phyloP scores from a whole-genome alignment of 2,888 invertebrate species.

The Lepidochrysops patricia region DNA sequence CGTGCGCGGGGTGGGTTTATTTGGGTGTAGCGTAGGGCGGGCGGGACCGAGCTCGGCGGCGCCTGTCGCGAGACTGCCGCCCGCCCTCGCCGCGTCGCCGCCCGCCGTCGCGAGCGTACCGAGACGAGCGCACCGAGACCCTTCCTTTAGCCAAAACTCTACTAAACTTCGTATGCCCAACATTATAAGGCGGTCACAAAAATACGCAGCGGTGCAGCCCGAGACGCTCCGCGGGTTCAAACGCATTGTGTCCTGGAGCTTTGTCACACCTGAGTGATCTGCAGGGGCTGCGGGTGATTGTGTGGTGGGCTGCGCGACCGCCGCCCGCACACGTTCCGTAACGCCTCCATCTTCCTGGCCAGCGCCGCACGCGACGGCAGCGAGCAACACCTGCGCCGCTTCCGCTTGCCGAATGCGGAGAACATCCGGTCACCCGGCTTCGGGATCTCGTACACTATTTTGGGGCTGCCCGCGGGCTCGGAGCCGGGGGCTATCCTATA shows the following conservation, averaged over 20 bases:
- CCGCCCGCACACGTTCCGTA: conserved; percentile 39
- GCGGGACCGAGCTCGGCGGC: conserved; percentile 58
- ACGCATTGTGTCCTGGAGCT: neutral
- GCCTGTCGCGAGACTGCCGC: conserved; percentile 66
- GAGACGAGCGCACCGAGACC: conserved; percentile 66
- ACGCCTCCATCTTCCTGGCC: conserved; percentile 38
- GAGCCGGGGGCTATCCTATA: conserved; percentile 53
- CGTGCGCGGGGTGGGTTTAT: conserved; percentile 51
- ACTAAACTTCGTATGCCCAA: conserved; percentile 53
- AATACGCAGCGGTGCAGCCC: conserved; percentile 18
- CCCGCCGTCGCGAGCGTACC: conserved; percentile 52
- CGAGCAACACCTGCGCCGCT: conserved; percentile 44
- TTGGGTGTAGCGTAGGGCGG: conserved; percentile 22
- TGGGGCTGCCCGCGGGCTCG: conserved; percentile 56
- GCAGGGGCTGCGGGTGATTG: conserved; percentile 47
- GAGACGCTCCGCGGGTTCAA: neutral
- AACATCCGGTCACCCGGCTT: conserved; percentile 65
- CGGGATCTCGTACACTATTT: conserved; percentile 58
- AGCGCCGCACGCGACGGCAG: conserved; percentile 47
- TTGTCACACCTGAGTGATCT: conserved; percentile 68
- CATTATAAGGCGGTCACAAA: conserved; percentile 22
- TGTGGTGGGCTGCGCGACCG: conserved; percentile 31
- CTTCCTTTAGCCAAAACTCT: conserved; percentile 68
- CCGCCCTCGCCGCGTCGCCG: conserved; percentile 43
- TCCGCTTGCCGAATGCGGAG: conserved; percentile 56